Conservation (phyloP, 2,797 vertebrate species). For the Poliocrania exsul region DNA sequence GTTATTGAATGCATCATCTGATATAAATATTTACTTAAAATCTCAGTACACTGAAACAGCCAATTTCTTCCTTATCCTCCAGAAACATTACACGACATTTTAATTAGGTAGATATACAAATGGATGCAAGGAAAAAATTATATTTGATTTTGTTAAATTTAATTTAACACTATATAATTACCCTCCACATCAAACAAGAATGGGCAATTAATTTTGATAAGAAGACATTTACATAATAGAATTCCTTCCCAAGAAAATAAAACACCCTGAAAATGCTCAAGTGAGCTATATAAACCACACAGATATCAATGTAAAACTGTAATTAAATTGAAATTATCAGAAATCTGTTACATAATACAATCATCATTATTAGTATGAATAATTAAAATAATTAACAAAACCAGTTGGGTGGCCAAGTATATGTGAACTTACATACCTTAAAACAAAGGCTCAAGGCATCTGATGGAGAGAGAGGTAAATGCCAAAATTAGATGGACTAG, state of each 20-base stretch:
- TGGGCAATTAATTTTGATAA: constrained; percentile 62
- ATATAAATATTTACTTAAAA: constrained; percentile 18
- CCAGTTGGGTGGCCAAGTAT: not conserved
- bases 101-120: constrained; percentile 31
- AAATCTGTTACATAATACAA: constrained; percentile 13
- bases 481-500: not conserved
- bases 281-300: not conserved
- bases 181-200: constrained; percentile 45
- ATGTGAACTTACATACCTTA: not conserved
- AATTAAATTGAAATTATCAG: constrained; percentile 45
- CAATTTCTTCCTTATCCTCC: not conserved
- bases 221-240: constrained; percentile 51
- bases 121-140: not conserved
- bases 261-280: constrained; percentile 27
- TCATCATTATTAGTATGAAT: not conserved
- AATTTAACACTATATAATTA: constrained; percentile 47
- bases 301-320: constrained; percentile 35
- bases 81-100: not conserved
- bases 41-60: not conserved
- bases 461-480: not conserved
- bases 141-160: constrained; percentile 58
- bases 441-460: not conserved
- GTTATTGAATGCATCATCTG: not conserved
- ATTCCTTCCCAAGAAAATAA: constrained; percentile 42
- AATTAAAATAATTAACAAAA: not conserved